These are phyloP conservation scores for Stichopus chloronotus DNA, from an alignment of 35 echinoderm and acorn worm genomes.

Conservation along the genomic window DNA sequence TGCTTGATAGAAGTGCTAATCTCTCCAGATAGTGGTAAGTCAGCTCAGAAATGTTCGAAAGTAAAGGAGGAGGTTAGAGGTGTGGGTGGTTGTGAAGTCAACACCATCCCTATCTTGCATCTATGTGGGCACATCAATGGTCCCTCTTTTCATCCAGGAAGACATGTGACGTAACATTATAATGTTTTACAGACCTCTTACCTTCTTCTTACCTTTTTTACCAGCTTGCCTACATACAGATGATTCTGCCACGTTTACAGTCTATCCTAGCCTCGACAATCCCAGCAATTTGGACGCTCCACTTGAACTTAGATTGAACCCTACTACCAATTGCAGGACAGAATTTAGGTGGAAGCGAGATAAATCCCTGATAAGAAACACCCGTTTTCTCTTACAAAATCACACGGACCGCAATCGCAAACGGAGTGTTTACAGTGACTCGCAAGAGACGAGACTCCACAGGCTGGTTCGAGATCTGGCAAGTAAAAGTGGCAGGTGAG, in stretches of 20 bases:
- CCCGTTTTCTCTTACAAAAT: background rate
- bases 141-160: background rate
- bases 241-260: background rate
- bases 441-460: background rate
- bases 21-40: background rate
- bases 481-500: constrained; percentile 25
- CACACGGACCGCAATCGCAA: background rate
- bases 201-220: background rate
- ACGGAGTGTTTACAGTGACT: background rate
- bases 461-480: constrained; percentile 6
- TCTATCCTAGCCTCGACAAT: background rate
- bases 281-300: background rate
- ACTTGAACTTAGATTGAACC: background rate
- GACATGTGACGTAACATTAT: background rate
- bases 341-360: background rate
- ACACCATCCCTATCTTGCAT: background rate
- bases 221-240: constrained; percentile 1
- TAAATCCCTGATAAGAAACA: background rate
- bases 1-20: background rate
- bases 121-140: background rate
- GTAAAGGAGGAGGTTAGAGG: background rate
- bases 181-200: background rate
- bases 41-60: background rate
- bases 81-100: background rate
- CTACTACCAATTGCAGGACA: background rate